Conservation (phyloP, 2,888 invertebrate species). For the Luperina testacea region DNA sequence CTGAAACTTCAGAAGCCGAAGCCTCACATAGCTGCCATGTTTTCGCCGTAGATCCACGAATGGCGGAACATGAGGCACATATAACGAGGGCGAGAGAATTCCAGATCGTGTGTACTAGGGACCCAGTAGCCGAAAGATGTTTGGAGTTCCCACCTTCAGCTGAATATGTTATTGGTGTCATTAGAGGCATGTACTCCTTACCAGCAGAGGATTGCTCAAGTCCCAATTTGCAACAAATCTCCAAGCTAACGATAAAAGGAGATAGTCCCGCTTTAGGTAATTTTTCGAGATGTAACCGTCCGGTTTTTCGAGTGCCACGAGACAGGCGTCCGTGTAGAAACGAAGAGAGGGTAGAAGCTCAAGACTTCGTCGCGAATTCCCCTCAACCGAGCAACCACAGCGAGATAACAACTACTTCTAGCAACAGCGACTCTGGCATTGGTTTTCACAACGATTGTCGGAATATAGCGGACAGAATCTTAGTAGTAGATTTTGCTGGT, state of each 20-base stretch:
- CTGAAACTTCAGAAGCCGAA: conserved; percentile 89
- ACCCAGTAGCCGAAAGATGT: conserved; percentile 94
- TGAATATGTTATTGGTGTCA: conserved; percentile 93
- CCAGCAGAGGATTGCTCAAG: conserved; percentile 84
- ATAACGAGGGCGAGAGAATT: conserved; percentile 95
- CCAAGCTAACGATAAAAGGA: conserved; percentile 84
- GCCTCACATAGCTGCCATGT: conserved; percentile 97
- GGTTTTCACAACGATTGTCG: conserved; percentile 97
- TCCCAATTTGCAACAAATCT: conserved; percentile 84
- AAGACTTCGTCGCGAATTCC: conserved; percentile 92
- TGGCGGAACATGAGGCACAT: conserved; percentile 95
- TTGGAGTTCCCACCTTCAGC: conserved; percentile 97
- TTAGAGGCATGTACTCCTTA: conserved; percentile 93
- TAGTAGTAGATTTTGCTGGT: conserved; percentile 93
- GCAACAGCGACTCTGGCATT: conserved; percentile 98
- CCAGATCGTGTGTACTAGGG: conserved; percentile 95
- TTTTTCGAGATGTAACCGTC: conserved; percentile 81
- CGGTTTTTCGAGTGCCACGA: conserved; percentile 80
- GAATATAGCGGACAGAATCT: conserved; percentile 94
- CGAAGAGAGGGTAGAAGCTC: conserved; percentile 83
- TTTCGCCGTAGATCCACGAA: conserved; percentile 97
- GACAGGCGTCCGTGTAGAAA: conserved; percentile 81
- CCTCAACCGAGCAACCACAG: conserved; percentile 96
- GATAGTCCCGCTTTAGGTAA: conserved; percentile 85
- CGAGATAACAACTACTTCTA: conserved; percentile 95